Base-by-base conservation (phyloP, 1,140 invertebrate species). In the Drosophila littoralis region DNA sequence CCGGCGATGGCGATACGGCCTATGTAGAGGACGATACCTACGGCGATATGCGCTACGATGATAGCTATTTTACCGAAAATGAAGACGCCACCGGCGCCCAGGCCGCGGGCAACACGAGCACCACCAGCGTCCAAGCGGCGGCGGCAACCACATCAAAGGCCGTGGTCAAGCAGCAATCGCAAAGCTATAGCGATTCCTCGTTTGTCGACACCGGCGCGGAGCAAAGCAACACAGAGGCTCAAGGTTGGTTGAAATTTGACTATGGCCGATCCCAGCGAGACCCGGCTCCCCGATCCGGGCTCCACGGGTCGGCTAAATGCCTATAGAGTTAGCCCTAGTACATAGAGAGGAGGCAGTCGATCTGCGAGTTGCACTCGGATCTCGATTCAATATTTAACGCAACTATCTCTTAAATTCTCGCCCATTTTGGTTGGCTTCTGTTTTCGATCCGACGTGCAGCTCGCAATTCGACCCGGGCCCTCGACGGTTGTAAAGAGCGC, bases 1-100 rank as follows among this genome's bases (percentile, higher is more conserved):
- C 77, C 7, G 92, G 91, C 38, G 84, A 92, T 51, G 91, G 81
- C 36, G 81, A 90, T n/a, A 86, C 88, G 6, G 59, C 81, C n/a
- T 92, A 92, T 61, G 92, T 92, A 28, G 92, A 92, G 61, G 92
- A 92, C 65, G 92, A 92, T 74, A 74, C 92, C 35, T 92, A 92
- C 51, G 92, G 92, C 17, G 92, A 92, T 55, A 90, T 92, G 79
- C 89, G 92, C 43, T 92, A 92, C 51, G 92, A 92, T 57, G 91
- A 92, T 57, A 92, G 88, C 57, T 92, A 92, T 45, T 92, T 92
- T 55, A 92, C 92, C 1, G 92, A 92, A 69, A 91, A 91, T 51
- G 92, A 92, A 63, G 91, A 92, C 67, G 85, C 79, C 69, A 82
- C 79, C 7, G 83, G 77, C 10, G 73, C 77, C 8, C 85, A 82